A percentile compares a stretch with the other conserved stretches of the same genome.
phyloP scores from a whole-genome alignment of 2,113 vertebrate species.

The Micronycteris hirsuta region DNA sequence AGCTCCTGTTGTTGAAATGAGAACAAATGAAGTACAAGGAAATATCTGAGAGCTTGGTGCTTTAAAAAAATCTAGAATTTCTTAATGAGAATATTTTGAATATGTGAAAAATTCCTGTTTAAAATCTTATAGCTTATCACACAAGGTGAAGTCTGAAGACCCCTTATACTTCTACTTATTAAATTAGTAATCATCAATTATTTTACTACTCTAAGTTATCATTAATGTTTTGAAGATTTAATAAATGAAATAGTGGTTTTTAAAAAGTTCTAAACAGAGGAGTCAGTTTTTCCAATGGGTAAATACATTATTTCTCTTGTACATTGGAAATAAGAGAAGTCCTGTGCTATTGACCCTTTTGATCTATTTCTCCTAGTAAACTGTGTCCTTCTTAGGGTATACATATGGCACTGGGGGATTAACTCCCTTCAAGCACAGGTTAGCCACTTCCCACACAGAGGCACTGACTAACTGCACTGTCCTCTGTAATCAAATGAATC shows the following conservation, averaged over 20 bases:
- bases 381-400: neutral
- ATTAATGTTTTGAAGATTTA: neutral
- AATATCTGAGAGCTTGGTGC: neutral
- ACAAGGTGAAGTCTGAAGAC: neutral
- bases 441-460: neutral
- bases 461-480: neutral
- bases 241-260: neutral
- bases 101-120: neutral
- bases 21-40: neutral
- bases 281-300: neutral
- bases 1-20: conserved; percentile 8
- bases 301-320: neutral
- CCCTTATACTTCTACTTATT: neutral
- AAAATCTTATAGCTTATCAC: neutral
- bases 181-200: neutral
- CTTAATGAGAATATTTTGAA: neutral
- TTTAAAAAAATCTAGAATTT: neutral
- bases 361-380: neutral
- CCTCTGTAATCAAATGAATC: neutral
- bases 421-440: neutral
- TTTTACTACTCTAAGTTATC: neutral
- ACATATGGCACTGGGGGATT: neutral
- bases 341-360: neutral
- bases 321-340: neutral
- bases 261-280: neutral